A percentile compares a stretch with the other conserved stretches of the same genome.
Conservation (phyloP, 2,888 invertebrate genomes). For the Elegia similella region DNA sequence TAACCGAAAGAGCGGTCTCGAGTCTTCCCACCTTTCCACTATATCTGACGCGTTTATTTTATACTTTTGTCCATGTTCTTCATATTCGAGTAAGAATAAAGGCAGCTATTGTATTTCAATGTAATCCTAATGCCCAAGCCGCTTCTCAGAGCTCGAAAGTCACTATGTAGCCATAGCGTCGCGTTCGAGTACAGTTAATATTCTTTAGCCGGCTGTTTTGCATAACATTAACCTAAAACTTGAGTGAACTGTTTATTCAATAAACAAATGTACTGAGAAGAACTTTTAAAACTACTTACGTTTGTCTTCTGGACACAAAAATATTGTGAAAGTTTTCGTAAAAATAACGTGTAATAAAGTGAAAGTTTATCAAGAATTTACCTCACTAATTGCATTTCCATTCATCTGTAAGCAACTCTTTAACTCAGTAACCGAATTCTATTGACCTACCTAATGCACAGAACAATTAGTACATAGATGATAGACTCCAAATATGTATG, state of each 20-base stretch:
- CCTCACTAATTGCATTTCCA: conserved; percentile 27
- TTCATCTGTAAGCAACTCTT: conserved; percentile 17
- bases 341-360: conserved; percentile 11
- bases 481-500: conserved; percentile 33
- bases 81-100: background rate
- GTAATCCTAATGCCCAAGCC: background rate
- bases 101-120: background rate
- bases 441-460: conserved; percentile 32
- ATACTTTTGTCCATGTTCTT: background rate
- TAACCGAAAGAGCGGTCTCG: too few species aligned
- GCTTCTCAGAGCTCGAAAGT: conserved; percentile 6
- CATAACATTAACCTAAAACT: conserved; percentile 28
- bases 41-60: background rate
- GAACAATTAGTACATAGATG: conserved; percentile 45
- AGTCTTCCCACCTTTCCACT: too few species aligned
- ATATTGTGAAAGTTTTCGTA: conserved; percentile 19
- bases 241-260: conserved; percentile 9
- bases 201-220: conserved; percentile 24
- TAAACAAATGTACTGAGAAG: background rate
- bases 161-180: conserved; percentile 6
- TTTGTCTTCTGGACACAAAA: background rate
- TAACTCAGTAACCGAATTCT: conserved; percentile 19
- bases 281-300: background rate
- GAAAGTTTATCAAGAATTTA: conserved; percentile 31
- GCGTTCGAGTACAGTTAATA: conserved; percentile 24